Base-by-base conservation (phyloP, 2,113 vertebrate species). In the Diadophis punctatus region DNA sequence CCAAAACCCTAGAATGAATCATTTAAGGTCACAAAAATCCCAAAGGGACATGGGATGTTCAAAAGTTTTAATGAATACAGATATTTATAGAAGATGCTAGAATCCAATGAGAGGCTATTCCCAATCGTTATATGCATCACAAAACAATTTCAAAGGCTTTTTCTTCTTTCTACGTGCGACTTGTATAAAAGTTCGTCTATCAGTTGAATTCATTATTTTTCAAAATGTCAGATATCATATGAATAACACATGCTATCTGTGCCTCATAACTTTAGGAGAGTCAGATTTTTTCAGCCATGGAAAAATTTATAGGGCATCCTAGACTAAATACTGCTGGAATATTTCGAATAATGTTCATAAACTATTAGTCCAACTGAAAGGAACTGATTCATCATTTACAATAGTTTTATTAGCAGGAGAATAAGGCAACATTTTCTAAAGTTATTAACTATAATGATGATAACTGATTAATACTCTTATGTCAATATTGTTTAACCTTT, bases 1-100 rank as follows among this genome's bases (percentile, higher is more conserved):
- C 99, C 99, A 34, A 99, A 95, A 58, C 99, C 99, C 99, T 99
- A 95, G 8, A 95, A 95, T 0, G 25, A 52, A 96, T 20, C 30
- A 95, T 0, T 4, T 6, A 58, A 43, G 43, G 53, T 91, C 53
- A 91, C 53, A 86, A n/a, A 46, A 12, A 80, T 63, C 12, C 11
- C 53, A 60, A 56, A 60, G 18, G 3, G 4, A 25, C 53, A 89
- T 39, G 23, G 68, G 49, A 18, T 52, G 46, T 49, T 74, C 43
- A 10, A 74, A 68, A 7, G 5, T n/a, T 43, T 90, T 51, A 52
- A 90, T 30, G 55, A 85, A 85, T 8, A 22, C 20, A 53, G 2
- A 2, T 60, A 34, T 46, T 25, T 27, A 16, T 25, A 22, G 27
- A 48, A 20, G 27, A 92, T 23, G 22, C 16, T 56, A 86, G 30